Conservation (phyloP, 2,797 vertebrate genomes). For the Phataginus tricuspis region DNA sequence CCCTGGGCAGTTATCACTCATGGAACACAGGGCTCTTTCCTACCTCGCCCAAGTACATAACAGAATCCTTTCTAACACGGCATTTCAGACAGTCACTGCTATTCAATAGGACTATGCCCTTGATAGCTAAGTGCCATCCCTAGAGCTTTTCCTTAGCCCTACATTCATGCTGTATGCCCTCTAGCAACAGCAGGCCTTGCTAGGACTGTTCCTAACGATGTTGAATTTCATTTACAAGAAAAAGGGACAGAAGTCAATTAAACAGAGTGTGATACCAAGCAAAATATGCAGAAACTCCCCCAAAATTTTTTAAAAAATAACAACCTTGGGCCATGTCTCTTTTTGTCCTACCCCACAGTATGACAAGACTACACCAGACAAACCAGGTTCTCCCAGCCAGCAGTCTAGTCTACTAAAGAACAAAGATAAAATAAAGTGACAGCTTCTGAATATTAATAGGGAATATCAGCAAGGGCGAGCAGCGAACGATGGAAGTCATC, state of each 20-base stretch:
- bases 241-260: slow-evolving; percentile 41
- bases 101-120: not conserved
- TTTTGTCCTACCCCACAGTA: slow-evolving; percentile 61
- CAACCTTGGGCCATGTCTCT: slow-evolving; percentile 57
- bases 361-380: slow-evolving; percentile 74
- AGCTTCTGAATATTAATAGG: slow-evolving; percentile 81
- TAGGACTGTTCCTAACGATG: not conserved
- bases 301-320: slow-evolving; percentile 11
- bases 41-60: not conserved
- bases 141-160: not conserved
- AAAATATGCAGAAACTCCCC: not conserved
- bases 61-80: not conserved
- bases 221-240: slow-evolving; percentile 22
- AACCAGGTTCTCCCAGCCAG: slow-evolving; percentile 72
- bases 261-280: not conserved
- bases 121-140: too few species aligned
- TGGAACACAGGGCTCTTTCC: not conserved
- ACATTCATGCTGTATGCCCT: not conserved
- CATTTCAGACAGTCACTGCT: not conserved
- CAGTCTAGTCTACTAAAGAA: slow-evolving; percentile 77
- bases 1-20: not conserved
- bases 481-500: slow-evolving; percentile 70
- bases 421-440: slow-evolving; percentile 78
- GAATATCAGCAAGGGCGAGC: slow-evolving; percentile 75
- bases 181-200: not conserved